Percentiles rank a stretch among this genome's conserved stretches.
Evolutionary conservation across 2,888 invertebrate species (phyloP).

Genomic region (Sympetrum striolatum): DNA sequence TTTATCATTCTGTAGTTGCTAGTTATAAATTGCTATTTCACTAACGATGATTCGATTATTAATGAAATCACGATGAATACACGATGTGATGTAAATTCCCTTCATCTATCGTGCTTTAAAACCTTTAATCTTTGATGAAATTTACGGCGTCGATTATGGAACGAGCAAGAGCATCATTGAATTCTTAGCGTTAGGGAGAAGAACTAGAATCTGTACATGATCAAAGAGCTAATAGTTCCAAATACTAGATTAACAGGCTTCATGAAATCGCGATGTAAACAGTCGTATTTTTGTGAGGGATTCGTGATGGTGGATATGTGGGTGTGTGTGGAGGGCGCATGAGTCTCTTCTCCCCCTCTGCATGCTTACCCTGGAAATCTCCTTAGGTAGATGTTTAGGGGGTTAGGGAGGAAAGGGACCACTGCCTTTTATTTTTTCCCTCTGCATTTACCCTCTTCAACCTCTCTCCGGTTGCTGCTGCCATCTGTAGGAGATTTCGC

Average conservation of each 20-base stretch:
- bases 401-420: neutral
- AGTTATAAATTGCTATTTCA: too few species aligned
- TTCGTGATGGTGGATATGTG: too few species aligned
- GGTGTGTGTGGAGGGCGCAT: neutral
- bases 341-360: neutral
- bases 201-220: too few species aligned
- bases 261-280: neutral
- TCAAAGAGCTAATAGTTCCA: neutral
- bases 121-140: too few species aligned
- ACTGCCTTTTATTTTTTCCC: neutral
- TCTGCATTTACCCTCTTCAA: neutral
- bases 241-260: neutral
- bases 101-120: too few species aligned
- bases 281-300: neutral
- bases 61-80: too few species aligned
- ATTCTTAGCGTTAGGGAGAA: too few species aligned
- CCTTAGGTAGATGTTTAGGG: neutral
- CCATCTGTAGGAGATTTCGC: conserved; percentile 1
- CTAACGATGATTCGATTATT: too few species aligned
- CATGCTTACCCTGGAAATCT: conserved; percentile 22
- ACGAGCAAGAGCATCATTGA: too few species aligned
- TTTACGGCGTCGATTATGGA: too few species aligned
- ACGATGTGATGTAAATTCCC: too few species aligned
- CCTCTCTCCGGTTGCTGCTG: neutral
- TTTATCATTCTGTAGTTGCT: too few species aligned